A percentile compares a stretch with the other conserved stretches of the same genome.
phyloP scores from a whole-genome alignment of 2,113 vertebrate species.

The Paedocypris sp. region DNA sequence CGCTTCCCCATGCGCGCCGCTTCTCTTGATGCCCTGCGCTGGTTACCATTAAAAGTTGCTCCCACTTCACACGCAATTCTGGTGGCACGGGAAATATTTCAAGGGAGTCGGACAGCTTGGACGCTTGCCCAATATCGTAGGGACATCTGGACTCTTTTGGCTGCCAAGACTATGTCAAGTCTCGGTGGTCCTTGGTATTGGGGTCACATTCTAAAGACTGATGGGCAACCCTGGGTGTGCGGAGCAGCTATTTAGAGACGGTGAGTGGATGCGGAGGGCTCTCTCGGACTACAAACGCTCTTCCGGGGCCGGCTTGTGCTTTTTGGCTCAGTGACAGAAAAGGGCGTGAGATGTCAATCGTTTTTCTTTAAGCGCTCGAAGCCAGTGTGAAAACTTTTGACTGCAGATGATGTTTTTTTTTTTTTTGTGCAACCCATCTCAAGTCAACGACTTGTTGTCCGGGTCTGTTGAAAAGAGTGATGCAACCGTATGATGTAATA shows the following conservation, averaged over 20 bases:
- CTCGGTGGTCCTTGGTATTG: constrained; percentile 43
- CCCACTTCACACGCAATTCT: constrained; percentile 1
- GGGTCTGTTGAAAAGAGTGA: constrained; percentile 3
- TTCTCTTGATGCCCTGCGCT: neutral
- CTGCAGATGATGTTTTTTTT: constrained; percentile 46
- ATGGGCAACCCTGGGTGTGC: constrained; percentile 43
- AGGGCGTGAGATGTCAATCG: neutral
- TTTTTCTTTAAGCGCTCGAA: constrained; percentile 5
- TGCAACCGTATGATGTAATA: constrained; percentile 32
- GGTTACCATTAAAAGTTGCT: constrained; percentile 3
- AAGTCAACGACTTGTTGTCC: neutral
- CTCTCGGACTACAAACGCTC: neutral
- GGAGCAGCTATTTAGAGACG: neutral
- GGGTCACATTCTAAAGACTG: constrained; percentile 50
- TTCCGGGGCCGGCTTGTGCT: neutral
- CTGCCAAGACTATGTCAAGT: constrained; percentile 39
- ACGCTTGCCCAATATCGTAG: constrained; percentile 32
- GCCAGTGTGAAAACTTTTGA: constrained; percentile 26
- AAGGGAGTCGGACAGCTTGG: constrained; percentile 33
- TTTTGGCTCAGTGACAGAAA: neutral
- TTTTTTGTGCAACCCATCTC: constrained; percentile 27
- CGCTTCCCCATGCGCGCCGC: neutral
- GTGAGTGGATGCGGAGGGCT: neutral
- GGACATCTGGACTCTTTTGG: constrained; percentile 37
- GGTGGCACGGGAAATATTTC: constrained; percentile 23